These are phyloP conservation scores for Aporophyla nigra DNA, from an alignment of 2,888 invertebrate genomes.

Conservation along the genomic window DNA sequence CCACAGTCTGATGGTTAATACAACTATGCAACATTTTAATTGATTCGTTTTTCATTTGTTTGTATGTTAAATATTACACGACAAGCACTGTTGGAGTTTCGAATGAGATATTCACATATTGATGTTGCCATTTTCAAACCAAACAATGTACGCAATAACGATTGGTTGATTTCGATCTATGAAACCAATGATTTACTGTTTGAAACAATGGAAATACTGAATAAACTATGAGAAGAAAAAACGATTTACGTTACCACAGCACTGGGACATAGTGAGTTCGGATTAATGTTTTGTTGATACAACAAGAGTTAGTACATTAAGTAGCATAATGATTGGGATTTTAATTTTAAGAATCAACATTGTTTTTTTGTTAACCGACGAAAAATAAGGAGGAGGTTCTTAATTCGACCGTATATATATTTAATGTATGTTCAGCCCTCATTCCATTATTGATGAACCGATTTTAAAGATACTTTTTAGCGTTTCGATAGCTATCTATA, in stretches of 20 bases:
- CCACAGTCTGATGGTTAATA: slow-evolving; percentile 56
- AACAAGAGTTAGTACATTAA: no score
- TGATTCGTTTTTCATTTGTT: slow-evolving; percentile 79
- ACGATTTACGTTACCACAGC: slow-evolving; percentile 6
- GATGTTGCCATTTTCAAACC: slow-evolving; percentile 84
- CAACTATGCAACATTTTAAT: slow-evolving; percentile 73
- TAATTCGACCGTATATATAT: no score
- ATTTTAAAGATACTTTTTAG: no score
- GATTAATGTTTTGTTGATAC: background rate
- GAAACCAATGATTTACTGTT: slow-evolving; percentile 75
- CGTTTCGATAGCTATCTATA: no score
- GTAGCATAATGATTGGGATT: no score
- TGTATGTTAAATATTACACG: slow-evolving; percentile 83
- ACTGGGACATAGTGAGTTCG: slow-evolving; percentile 2
- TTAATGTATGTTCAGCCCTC: no score
- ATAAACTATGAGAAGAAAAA: slow-evolving; percentile 50
- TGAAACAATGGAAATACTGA: slow-evolving; percentile 62
- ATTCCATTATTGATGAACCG: no score
- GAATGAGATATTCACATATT: slow-evolving; percentile 88
- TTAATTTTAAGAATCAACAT: no score
- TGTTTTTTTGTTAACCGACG: no score
- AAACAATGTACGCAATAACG: slow-evolving; percentile 81
- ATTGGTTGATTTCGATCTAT: slow-evolving; percentile 83
- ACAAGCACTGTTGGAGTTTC: slow-evolving; percentile 78
- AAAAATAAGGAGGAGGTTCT: no score